Percentiles rank a stretch among this genome's conserved stretches.
Evolutionary conservation across 2,888 invertebrate genomes (phyloP).

Genomic region (Rhingia campestris): DNA sequence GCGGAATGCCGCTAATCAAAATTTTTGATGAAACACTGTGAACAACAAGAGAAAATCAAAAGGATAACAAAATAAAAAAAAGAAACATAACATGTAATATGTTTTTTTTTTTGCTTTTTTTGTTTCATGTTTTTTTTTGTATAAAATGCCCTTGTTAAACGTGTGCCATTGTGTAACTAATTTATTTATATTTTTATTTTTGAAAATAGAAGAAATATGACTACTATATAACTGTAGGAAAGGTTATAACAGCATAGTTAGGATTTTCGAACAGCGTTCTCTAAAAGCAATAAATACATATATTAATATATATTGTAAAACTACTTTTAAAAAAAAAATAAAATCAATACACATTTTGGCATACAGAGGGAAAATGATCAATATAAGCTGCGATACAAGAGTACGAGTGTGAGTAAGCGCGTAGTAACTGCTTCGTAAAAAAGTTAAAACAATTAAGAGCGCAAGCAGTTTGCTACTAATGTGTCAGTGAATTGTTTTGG

Average conservation of each 20-base stretch:
- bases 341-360: slow-evolving; percentile 26
- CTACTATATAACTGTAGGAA: slow-evolving; percentile 25
- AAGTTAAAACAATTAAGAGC: background rate
- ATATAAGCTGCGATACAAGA: background rate
- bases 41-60: slow-evolving; percentile 81
- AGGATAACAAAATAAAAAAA: slow-evolving; percentile 73
- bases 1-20: slow-evolving; percentile 93
- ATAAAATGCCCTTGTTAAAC: slow-evolving; percentile 33
- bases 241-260: slow-evolving; percentile 4
- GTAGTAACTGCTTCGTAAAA: background rate
- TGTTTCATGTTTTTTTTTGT: slow-evolving; percentile 51
- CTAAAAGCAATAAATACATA: background rate
- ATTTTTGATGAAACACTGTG: slow-evolving; percentile 91
- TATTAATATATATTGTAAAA: too few species aligned
- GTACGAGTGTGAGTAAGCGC: background rate
- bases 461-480: too few species aligned
- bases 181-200: slow-evolving; percentile 22
- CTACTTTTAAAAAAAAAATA: slow-evolving; percentile 1
- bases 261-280: slow-evolving; percentile 27
- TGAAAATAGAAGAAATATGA: background rate
- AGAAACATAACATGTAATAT: slow-evolving; percentile 59
- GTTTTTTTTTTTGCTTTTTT: slow-evolving; percentile 22
- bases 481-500: too few species aligned
- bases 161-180: slow-evolving; percentile 12
- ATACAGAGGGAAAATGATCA: background rate